Conservation (phyloP, 2,113 vertebrate species). For the Henicopernis longicauda region DNA sequence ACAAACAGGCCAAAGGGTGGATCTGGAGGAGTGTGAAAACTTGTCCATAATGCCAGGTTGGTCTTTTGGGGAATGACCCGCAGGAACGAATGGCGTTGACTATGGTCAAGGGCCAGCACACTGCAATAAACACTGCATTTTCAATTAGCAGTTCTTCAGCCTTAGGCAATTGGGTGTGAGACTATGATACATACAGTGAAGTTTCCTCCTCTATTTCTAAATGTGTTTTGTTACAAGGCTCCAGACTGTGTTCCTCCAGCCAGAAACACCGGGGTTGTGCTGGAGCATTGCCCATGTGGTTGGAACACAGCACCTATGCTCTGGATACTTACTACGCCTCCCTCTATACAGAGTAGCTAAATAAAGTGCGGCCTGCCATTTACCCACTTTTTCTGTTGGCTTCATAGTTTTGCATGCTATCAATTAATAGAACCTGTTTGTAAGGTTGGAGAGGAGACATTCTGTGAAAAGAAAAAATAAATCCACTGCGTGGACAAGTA, state of each 20-base stretch:
- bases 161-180: neutral
- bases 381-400: neutral
- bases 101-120: neutral
- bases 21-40: neutral
- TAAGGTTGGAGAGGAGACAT: neutral
- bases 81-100: neutral
- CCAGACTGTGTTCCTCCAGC: neutral
- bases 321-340: too few relatives aligned
- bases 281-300: neutral
- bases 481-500: neutral
- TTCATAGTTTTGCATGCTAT: neutral
- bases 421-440: neutral
- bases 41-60: neutral
- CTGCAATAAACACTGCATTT: neutral
- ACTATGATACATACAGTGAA: neutral
- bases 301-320: neutral
- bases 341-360: neutral
- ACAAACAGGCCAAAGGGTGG: neutral
- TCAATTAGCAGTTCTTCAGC: neutral
- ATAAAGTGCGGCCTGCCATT: neutral
- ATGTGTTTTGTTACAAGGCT: neutral
- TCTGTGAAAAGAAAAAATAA: neutral
- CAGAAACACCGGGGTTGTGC: neutral
- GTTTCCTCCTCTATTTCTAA: neutral
- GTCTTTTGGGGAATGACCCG: neutral